Conservation (phyloP, 2,888 invertebrate species). For the Zhuqinia jingwanae region DNA sequence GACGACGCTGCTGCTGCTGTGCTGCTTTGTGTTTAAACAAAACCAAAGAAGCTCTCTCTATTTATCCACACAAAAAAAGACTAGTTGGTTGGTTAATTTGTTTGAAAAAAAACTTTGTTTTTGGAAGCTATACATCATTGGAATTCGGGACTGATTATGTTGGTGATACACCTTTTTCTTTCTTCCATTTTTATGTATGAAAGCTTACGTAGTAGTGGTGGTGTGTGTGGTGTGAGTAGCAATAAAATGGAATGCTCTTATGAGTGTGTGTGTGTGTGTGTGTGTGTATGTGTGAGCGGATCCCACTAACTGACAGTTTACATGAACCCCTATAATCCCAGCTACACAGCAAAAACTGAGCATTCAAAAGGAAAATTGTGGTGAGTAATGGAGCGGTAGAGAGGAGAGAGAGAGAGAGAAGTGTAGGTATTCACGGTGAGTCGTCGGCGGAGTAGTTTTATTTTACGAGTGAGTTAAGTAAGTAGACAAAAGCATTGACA, state of each 20-base stretch:
- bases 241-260: conserved; percentile 50
- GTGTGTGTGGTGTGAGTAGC: conserved; percentile 36
- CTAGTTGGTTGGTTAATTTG: conserved; percentile 7
- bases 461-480: background rate
- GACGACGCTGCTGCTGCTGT: background rate
- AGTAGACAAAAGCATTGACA: background rate
- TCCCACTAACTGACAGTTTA: conserved; percentile 57
- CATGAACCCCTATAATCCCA: conserved; percentile 56
- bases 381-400: conserved; percentile 34
- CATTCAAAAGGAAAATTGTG: conserved; percentile 33
- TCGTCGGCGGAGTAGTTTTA: background rate
- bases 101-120: conserved; percentile 39
- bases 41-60: no score
- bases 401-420: no score
- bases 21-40: conserved; percentile 32
- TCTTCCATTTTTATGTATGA: background rate
- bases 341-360: conserved; percentile 33
- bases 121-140: conserved; percentile 48
- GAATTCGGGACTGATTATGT: conserved; percentile 37
- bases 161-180: conserved; percentile 38
- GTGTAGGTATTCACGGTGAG: background rate
- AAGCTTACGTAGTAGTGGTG: conserved; percentile 14
- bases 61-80: conserved; percentile 33
- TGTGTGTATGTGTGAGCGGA: conserved; percentile 46
- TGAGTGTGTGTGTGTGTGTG: background rate